phyloP scores from a whole-genome alignment of 2,888 invertebrate genomes.

The Himalopsyche kuldschensis region DNA sequence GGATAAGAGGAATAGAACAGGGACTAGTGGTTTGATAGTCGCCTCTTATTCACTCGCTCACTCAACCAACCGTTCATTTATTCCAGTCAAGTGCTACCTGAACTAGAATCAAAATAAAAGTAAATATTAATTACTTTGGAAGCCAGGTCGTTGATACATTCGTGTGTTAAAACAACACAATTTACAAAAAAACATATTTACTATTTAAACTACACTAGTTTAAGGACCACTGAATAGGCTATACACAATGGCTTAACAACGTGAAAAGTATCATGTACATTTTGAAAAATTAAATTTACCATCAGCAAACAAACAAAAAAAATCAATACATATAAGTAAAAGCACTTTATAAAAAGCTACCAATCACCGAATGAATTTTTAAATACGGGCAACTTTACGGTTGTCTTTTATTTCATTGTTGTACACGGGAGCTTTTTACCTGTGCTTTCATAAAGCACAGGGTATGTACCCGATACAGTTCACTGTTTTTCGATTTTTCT shows the following conservation, averaged over 20 bases:
- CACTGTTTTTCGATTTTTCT: conserved; percentile 40
- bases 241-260: conserved; percentile 21
- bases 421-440: neutral
- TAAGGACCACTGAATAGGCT: neutral
- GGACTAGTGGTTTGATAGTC: no score
- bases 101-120: no score
- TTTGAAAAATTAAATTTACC: conserved; percentile 29
- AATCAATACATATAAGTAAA: neutral
- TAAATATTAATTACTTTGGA: no score
- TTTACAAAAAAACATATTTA: no score
- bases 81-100: no score
- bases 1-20: no score
- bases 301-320: conserved; percentile 31
- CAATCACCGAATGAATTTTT: conserved; percentile 32
- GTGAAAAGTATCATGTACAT: conserved; percentile 32
- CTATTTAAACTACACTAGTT: neutral
- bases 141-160: no score
- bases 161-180: no score
- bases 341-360: neutral
- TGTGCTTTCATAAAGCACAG: neutral
- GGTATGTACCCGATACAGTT: conserved; percentile 29
- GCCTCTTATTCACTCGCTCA: no score
- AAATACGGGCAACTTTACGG: conserved; percentile 31
- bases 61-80: no score
- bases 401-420: neutral